Evolutionary conservation across 1,140 invertebrate genomes (phyloP).

Genomic region (Hetaerina americana): DNA sequence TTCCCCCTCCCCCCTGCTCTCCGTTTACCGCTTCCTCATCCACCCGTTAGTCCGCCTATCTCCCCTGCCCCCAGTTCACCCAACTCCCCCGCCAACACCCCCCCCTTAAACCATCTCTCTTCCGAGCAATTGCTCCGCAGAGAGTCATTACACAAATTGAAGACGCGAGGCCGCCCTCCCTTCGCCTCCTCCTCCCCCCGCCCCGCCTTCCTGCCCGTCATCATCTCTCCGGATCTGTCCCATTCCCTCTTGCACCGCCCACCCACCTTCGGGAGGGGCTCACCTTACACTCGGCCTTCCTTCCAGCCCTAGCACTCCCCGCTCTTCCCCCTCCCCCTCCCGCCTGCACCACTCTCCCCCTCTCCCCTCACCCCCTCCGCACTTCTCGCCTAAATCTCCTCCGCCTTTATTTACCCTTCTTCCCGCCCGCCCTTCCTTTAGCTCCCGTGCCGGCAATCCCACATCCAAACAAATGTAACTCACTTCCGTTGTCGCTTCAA

Average conservation of each 20-base stretch:
- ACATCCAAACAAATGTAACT: no score
- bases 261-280: neutral
- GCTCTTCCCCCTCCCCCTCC: neutral
- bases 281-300: neutral
- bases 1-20: no score
- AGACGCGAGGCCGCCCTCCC: neutral
- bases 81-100: neutral
- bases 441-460: no score
- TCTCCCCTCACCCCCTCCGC: no score
- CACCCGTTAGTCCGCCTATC: neutral
- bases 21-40: no score
- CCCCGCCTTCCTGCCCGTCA: neutral
- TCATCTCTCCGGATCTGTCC: neutral
- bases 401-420: no score
- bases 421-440: no score
- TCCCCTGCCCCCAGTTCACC: neutral
- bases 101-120: neutral
- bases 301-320: neutral
- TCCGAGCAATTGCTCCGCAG: neutral
- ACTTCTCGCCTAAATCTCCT: no score
- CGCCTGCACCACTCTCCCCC: no score
- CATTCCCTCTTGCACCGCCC: no score
- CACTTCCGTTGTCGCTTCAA: no score
- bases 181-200: neutral
- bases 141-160: neutral